Percentiles rank a stretch among this genome's conserved stretches.
Conservation (phyloP, 2,797 vertebrate species). For the Eulemur albifrons region DNA sequence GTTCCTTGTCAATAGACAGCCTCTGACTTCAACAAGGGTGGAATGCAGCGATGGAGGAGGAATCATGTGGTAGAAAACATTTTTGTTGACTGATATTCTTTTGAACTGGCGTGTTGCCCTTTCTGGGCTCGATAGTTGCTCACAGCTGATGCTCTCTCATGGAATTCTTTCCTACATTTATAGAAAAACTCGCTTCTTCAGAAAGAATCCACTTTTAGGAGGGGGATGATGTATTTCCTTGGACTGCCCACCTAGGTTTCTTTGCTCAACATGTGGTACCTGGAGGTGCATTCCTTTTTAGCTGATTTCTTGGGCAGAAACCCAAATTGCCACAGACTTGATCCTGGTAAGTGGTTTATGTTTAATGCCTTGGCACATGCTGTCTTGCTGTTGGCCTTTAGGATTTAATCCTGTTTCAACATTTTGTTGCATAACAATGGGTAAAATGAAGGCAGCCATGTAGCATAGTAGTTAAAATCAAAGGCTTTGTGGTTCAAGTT, state of each 20-base stretch:
- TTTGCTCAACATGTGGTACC: neutral
- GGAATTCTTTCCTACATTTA: neutral
- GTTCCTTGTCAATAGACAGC: neutral
- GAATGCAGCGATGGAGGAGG: neutral
- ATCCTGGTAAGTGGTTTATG: neutral
- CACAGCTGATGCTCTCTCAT: neutral
- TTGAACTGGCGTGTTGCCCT: neutral
- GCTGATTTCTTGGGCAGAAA: neutral
- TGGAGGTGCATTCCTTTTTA: neutral
- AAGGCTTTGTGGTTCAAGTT: neutral
- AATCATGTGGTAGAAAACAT: neutral
- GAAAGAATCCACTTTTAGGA: neutral
- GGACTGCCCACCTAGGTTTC: neutral
- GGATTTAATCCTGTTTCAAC: neutral
- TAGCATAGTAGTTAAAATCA: neutral
- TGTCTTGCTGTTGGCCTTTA: neutral
- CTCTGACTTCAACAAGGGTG: neutral
- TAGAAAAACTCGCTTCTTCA: neutral
- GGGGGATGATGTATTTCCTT: neutral
- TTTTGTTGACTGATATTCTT: neutral
- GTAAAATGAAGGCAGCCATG: neutral
- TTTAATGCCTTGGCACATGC: neutral
- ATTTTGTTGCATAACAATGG: neutral
- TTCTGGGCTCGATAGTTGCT: neutral
- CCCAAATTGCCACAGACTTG: neutral